Percentiles rank a stretch among this genome's conserved stretches.
Evolutionary conservation across 2,797 vertebrate species (phyloP).

Genomic region (Gallirallus australis): DNA sequence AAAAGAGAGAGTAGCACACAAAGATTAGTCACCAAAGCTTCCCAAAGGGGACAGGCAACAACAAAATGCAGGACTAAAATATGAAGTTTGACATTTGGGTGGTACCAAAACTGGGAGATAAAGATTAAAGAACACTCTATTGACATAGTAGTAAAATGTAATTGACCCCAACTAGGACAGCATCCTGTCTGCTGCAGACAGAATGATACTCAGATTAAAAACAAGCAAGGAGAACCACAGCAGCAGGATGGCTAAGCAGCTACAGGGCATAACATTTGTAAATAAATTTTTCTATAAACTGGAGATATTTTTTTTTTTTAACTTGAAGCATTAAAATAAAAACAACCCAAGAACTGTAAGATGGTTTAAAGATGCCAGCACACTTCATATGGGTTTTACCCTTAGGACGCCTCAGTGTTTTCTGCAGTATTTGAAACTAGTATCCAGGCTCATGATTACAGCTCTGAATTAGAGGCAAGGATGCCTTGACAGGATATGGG

Average conservation of each 20-base stretch:
- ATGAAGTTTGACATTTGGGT: neutral
- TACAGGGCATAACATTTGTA: neutral
- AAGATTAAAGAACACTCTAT: neutral
- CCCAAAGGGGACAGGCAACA: neutral
- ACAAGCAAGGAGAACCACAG: neutral
- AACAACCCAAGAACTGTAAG: no score
- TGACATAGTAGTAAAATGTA: neutral
- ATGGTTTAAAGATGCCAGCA: no score
- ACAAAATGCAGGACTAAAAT: neutral
- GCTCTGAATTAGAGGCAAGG: neutral
- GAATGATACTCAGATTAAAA: neutral
- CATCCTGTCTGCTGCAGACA: neutral
- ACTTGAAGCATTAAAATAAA: neutral
- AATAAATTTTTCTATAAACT: neutral
- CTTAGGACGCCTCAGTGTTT: neutral
- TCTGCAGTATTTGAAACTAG: neutral
- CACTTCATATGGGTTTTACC: neutral
- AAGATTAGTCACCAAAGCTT: neutral
- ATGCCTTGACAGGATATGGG: neutral
- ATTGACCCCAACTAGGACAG: neutral
- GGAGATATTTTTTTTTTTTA: neutral
- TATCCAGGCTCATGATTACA: rapidly evolving
- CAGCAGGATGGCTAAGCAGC: neutral
- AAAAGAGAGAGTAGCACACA: neutral
- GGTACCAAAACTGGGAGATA: neutral